phyloP scores from a whole-genome alignment of 2,888 invertebrate genomes.

The Cerceris ruficornis region DNA sequence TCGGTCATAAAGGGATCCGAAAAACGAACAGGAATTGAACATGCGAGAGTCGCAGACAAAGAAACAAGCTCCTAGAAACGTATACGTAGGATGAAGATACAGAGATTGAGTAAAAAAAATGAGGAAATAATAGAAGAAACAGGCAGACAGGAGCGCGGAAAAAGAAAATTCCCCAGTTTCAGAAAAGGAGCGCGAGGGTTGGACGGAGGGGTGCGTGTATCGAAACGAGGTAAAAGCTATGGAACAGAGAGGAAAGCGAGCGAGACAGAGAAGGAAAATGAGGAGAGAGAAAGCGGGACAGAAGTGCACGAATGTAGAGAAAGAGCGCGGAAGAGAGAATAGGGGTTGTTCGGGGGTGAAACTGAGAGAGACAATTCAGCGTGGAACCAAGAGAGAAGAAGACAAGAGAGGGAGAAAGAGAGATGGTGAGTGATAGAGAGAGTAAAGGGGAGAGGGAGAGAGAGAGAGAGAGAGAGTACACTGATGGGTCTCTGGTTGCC shows the following conservation, averaged over 20 bases:
- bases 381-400: neutral
- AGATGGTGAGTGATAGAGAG: constrained; percentile 21
- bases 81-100: too few species aligned
- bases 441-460: constrained; percentile 20
- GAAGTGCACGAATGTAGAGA: constrained; percentile 2
- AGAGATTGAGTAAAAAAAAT: too few species aligned
- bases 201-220: constrained; percentile 13
- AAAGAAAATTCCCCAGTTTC: too few species aligned
- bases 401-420: constrained; percentile 12
- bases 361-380: constrained; percentile 11
- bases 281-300: constrained; percentile 17
- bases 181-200: constrained; percentile 51
- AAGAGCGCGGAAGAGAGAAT: constrained; percentile 4
- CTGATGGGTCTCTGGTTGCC: constrained; percentile 78
- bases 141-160: too few species aligned
- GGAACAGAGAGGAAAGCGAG: constrained; percentile 17
- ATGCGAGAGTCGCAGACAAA: too few species aligned
- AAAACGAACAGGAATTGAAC: too few species aligned
- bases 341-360: neutral
- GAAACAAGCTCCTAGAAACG: too few species aligned
- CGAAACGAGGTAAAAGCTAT: constrained; percentile 11
- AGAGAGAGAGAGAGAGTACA: constrained; percentile 62
- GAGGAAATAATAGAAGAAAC: too few species aligned
- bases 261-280: constrained; percentile 12
- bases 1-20: too few species aligned